These are phyloP conservation scores for Drosophila lini DNA, from an alignment of 1,140 invertebrate species.

Conservation along the genomic window DNA sequence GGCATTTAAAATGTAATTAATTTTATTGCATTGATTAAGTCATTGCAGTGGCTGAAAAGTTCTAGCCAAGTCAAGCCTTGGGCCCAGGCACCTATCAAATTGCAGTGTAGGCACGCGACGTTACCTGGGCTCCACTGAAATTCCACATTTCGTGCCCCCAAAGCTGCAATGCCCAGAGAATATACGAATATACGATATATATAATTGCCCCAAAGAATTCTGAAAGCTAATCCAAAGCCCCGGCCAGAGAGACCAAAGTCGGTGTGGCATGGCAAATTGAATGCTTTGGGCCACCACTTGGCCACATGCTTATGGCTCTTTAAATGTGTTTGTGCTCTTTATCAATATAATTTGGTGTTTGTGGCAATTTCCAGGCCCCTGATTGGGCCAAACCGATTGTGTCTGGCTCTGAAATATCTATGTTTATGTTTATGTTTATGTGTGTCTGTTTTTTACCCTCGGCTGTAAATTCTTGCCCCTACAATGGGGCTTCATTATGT, in stretches of 20 bases:
- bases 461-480: conserved; percentile 69
- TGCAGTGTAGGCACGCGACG: conserved; percentile 71
- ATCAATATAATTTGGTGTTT: conserved; percentile 77
- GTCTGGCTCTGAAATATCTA: conserved; percentile 27
- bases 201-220: conserved; percentile 51
- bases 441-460: conserved; percentile 57
- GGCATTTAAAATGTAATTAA: conserved; percentile 23
- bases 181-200: conserved; percentile 1
- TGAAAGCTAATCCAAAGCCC: conserved; percentile 32
- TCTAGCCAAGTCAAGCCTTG: conserved; percentile 31
- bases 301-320: conserved; percentile 63
- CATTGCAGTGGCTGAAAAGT: conserved; percentile 37
- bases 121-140: conserved; percentile 17
- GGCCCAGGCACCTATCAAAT: conserved; percentile 18
- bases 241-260: background rate
- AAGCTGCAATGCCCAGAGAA: conserved; percentile 19
- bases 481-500: conserved; percentile 1
- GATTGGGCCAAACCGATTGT: conserved; percentile 68
- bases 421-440: conserved; percentile 19
- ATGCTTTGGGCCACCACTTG: conserved; percentile 40
- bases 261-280: conserved; percentile 49
- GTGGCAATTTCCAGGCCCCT: conserved; percentile 65
- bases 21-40: conserved; percentile 39
- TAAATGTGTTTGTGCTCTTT: conserved; percentile 76
- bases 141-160: conserved; percentile 38